Conservation (phyloP, 2,888 invertebrate species). For the Clitarchus hookeri region DNA sequence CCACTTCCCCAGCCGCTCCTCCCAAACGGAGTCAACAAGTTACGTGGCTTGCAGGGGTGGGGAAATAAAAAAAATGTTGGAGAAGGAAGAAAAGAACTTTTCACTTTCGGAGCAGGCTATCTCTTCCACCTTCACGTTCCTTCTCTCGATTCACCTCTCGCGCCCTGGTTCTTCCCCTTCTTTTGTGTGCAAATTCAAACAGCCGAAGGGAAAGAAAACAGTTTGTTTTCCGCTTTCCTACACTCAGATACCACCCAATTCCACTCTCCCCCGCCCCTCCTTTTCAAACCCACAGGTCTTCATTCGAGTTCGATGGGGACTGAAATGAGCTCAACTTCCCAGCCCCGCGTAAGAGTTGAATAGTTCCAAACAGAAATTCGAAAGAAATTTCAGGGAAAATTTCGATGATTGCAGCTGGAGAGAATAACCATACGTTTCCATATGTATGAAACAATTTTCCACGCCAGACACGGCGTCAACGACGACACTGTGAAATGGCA, state of each 20-base stretch:
- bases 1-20: no score
- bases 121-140: no score
- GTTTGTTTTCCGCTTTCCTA: constrained; percentile 28
- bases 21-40: constrained; percentile 25
- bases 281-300: no score
- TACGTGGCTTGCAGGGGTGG: not conserved
- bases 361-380: not conserved
- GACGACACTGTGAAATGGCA: not conserved
- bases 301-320: not conserved
- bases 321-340: not conserved
- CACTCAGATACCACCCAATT: not conserved
- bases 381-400: not conserved
- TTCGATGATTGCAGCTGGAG: not conserved
- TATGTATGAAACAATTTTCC: not conserved
- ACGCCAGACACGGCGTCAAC: not conserved
- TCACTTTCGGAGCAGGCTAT: no score
- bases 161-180: no score
- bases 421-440: not conserved
- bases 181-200: constrained; percentile 31
- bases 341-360: not conserved
- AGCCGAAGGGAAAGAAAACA: constrained; percentile 28
- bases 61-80: not conserved
- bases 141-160: no score
- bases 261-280: not conserved
- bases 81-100: not conserved